Evolutionary conservation across 2,888 invertebrate species (phyloP).

Genomic region (Ophioninae sp.): DNA sequence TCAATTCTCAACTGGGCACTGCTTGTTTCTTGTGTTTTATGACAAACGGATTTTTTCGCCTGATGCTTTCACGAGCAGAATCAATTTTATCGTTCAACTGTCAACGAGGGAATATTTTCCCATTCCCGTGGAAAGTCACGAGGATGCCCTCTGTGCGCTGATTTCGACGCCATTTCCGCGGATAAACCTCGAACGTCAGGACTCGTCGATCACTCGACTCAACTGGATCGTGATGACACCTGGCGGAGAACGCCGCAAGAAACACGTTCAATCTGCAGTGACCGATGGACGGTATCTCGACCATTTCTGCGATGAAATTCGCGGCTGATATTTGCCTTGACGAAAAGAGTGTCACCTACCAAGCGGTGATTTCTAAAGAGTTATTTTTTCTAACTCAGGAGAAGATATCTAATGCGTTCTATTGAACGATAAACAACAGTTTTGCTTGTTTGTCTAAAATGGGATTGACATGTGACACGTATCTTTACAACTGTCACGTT

Average conservation of each 20-base stretch:
- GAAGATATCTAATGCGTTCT: too few relatives aligned
- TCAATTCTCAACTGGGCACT: neutral
- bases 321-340: neutral
- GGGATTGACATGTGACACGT: too few relatives aligned
- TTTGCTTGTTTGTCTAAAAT: too few relatives aligned
- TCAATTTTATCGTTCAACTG: slow-evolving; percentile 29
- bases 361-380: too few relatives aligned
- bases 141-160: neutral
- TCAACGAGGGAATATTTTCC: slow-evolving; percentile 12
- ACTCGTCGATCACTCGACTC: neutral
- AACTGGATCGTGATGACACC: neutral
- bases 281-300: neutral
- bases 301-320: neutral
- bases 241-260: neutral
- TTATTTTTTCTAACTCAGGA: too few relatives aligned
- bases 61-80: neutral
- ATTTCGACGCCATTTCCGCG: neutral
- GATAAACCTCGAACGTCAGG: neutral
- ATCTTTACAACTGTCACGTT: too few relatives aligned
- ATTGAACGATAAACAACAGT: too few relatives aligned
- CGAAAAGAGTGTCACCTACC: too few relatives aligned
- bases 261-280: neutral
- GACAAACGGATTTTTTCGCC: neutral
- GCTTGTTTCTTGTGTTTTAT: neutral
- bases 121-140: slow-evolving; percentile 3